Percentiles rank a stretch among this genome's conserved stretches.
These are phyloP conservation scores for Galbula dea DNA, from an alignment of 2,113 vertebrate genomes.

Conservation along the genomic window DNA sequence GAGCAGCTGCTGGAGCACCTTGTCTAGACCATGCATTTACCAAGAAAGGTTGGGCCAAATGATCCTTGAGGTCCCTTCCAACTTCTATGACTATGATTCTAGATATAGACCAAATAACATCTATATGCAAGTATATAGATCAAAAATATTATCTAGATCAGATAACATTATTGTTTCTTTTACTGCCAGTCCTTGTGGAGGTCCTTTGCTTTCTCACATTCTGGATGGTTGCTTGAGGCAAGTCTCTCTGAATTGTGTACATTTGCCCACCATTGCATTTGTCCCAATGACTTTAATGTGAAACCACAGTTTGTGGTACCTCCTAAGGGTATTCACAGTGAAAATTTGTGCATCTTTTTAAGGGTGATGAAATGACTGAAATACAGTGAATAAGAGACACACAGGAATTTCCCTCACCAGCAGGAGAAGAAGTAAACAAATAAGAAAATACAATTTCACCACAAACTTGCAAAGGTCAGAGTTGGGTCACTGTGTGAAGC, in stretches of 20 bases:
- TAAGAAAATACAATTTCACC: conserved; percentile 34
- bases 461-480: background rate
- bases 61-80: background rate
- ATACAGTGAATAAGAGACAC: background rate
- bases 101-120: background rate
- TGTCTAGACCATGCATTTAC: background rate
- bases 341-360: conserved; percentile 48
- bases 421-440: conserved; percentile 40
- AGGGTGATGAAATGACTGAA: conserved; percentile 29
- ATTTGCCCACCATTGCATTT: background rate
- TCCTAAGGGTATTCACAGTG: conserved; percentile 21
- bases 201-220: background rate
- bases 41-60: background rate
- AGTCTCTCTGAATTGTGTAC: background rate
- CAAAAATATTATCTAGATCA: background rate
- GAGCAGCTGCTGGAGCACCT: background rate
- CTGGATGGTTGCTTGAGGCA: background rate
- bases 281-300: conserved; percentile 13
- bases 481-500: conserved; percentile 17
- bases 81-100: background rate
- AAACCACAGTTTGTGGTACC: conserved; percentile 3
- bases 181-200: background rate
- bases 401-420: conserved; percentile 49
- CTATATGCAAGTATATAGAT: background rate
- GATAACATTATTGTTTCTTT: background rate